phyloP scores from a whole-genome alignment of 2,888 invertebrate species.

The Hoplodrina blanda region DNA sequence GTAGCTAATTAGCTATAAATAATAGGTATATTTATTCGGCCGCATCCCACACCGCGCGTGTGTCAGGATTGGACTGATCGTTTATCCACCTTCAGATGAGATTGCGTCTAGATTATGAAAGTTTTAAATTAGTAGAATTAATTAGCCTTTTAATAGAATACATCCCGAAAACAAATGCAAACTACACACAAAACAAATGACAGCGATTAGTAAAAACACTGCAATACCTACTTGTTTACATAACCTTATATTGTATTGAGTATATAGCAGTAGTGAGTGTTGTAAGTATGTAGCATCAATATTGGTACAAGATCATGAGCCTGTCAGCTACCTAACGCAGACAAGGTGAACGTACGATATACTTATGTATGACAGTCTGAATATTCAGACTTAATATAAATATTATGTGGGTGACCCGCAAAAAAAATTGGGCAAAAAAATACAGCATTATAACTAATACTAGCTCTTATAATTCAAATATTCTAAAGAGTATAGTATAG shows the following conservation, averaged over 20 bases:
- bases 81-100: no score
- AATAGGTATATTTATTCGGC: no score
- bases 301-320: constrained; percentile 12
- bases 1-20: no score
- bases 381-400: background rate
- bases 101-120: no score
- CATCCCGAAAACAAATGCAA: background rate
- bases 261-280: no score
- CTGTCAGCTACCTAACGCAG: background rate
- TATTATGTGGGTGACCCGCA: background rate
- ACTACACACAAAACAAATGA: constrained; percentile 8
- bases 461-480: no score
- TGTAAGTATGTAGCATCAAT: constrained; percentile 7
- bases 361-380: background rate
- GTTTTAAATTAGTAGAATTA: no score
- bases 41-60: no score
- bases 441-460: no score
- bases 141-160: background rate
- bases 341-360: constrained; percentile 32
- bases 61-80: no score
- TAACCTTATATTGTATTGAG: background rate
- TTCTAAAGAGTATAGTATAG: no score
- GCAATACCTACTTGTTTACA: background rate
- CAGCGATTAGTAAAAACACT: constrained; percentile 1
- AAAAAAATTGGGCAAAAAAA: no score